Conservation (phyloP, 1,140 invertebrate genomes). For the Neomicropteryx cornuta region DNA sequence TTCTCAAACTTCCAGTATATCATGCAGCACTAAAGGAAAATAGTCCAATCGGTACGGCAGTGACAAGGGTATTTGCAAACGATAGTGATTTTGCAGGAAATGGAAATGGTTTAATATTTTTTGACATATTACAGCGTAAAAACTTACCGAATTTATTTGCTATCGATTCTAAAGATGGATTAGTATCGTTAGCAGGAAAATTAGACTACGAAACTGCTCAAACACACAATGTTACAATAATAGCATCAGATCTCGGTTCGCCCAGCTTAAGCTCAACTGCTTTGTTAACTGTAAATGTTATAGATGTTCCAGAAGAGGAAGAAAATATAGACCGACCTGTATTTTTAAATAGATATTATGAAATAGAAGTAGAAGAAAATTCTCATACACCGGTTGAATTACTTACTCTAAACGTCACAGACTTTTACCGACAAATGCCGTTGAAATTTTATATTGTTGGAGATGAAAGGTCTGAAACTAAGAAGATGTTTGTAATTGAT, state of each 20-base stretch:
- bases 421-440: conserved; percentile 42
- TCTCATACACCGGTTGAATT: conserved; percentile 55
- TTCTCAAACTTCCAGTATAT: conserved; percentile 53
- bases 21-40: conserved; percentile 58
- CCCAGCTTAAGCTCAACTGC: conserved; percentile 71
- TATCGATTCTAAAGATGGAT: conserved; percentile 71
- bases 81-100: conserved; percentile 76
- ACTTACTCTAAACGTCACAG: conserved; percentile 55
- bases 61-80: conserved; percentile 65
- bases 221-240: conserved; percentile 63
- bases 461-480: conserved; percentile 41
- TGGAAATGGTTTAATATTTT: conserved; percentile 70
- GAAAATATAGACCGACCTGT: conserved; percentile 42
- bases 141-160: conserved; percentile 55
- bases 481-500: conserved; percentile 54
- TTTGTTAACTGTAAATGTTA: conserved; percentile 53
- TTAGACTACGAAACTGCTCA: conserved; percentile 61
- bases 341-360: conserved; percentile 64
- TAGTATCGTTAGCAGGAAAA: conserved; percentile 58
- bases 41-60: conserved; percentile 52
- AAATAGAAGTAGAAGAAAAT: conserved; percentile 68
- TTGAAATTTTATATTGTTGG: conserved; percentile 47
- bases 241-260: conserved; percentile 73
- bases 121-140: conserved; percentile 50
- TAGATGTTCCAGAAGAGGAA: conserved; percentile 49